Evolutionary conservation across 2,113 vertebrate species (phyloP).

Genomic region (pig (Sus scrofa)): DNA sequence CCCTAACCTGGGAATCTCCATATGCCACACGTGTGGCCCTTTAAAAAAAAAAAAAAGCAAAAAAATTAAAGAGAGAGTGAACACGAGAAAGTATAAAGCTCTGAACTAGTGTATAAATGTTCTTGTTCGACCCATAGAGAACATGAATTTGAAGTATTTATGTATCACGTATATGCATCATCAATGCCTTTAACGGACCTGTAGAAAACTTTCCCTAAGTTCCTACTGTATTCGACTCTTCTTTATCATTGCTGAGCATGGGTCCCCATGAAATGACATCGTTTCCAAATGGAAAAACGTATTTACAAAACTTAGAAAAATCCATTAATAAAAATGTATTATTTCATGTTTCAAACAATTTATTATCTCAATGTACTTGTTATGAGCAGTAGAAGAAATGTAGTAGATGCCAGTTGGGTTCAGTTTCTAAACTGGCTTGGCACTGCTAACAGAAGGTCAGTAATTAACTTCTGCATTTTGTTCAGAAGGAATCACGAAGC

Average conservation of each 20-base stretch:
- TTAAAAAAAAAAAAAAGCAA: too few relatives aligned
- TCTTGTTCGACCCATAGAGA: not conserved
- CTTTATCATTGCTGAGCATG: not conserved
- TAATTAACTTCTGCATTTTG: not conserved
- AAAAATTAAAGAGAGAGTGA: not conserved
- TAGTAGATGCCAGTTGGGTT: not conserved
- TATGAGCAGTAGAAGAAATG: not conserved
- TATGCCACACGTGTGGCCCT: too few relatives aligned
- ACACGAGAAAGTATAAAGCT: not conserved
- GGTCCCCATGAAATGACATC: not conserved
- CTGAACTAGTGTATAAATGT: not conserved
- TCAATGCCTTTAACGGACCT: not conserved
- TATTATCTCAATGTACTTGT: not conserved
- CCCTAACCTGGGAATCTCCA: too few relatives aligned
- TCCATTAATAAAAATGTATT: not conserved
- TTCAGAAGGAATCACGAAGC: not conserved
- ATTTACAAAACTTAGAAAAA: not conserved
- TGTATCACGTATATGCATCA: too few relatives aligned
- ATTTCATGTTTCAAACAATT: not conserved
- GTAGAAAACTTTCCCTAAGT: not conserved
- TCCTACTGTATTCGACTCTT: not conserved
- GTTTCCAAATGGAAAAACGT: not conserved
- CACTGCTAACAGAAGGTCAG: not conserved
- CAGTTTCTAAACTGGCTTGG: not conserved
- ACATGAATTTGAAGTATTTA: not conserved